Evolutionary conservation across 2,113 vertebrate genomes (phyloP).

Genomic region (Phainopepla nitens): DNA sequence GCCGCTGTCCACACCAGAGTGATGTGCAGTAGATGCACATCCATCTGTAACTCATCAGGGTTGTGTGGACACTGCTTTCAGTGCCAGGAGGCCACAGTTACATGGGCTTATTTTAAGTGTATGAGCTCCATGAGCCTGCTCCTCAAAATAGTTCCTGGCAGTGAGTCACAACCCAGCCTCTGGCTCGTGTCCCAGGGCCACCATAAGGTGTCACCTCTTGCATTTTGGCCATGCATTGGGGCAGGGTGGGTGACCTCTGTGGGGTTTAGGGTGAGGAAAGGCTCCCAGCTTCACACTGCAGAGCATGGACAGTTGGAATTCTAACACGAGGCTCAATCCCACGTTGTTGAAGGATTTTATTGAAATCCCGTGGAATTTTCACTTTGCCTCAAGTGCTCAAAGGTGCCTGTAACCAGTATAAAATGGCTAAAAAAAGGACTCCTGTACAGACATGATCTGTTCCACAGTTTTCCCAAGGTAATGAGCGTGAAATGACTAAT

Average conservation of each 20-base stretch:
- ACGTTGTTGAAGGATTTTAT: not conserved
- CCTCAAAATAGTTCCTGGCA: constrained; percentile 15
- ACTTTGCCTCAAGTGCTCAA: not conserved
- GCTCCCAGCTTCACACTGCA: not conserved
- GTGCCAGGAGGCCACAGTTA: constrained; percentile 9
- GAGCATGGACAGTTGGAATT: not conserved
- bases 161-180: not conserved
- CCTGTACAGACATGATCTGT: not conserved
- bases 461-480: not conserved
- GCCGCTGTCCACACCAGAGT: not conserved
- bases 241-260: fast-evolving
- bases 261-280: not conserved
- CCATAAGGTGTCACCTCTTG: not conserved
- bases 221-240: fast-evolving
- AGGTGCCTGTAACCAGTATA: not conserved
- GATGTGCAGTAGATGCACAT: not conserved
- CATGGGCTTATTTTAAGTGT: not conserved
- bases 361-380: not conserved
- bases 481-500: not conserved
- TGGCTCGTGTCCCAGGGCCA: not conserved
- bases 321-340: not conserved
- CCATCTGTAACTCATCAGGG: not conserved
- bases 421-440: not conserved
- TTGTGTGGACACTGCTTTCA: not conserved
- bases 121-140: not conserved